Base-by-base conservation (phyloP, 2,113 vertebrate genomes). In the Odobenus rosmarus region DNA sequence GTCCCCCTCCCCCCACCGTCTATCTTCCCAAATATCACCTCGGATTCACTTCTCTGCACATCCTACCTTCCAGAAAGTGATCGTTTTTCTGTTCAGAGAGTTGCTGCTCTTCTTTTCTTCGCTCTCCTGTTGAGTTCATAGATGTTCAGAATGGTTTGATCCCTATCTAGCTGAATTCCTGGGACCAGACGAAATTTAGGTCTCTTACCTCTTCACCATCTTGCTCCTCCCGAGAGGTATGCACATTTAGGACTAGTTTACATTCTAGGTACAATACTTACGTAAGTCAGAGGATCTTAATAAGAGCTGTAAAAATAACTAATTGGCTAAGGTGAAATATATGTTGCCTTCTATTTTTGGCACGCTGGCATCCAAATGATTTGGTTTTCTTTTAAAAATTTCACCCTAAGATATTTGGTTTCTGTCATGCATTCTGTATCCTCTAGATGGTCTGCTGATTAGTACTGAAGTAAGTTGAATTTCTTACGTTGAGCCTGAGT, bases 201-300 rank as follows among this genome's bases (percentile, higher is more conserved):
- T 39, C 39, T 39, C 39, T 39, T 39, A 39, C 39, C 4, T 4
- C 39, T 39, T 4, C 39, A 39, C 39, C 39, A 39, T 39, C 39
- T 39, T 39, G 39, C 39, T 39, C 39, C 39, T 39, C 39, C 39
- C 39, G 39, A 39, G 39, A 39, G 39, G 39, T 39, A 39, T 4
- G 39, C 39, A 39, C 39, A 39, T 39, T 39, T 39, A 39, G 39
- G 39, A 36, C 42, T 72, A 36, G 33, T 57, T 83, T 51, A 77
- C 42, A 26, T 84, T 61, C 79, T 84, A 77, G 55, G 57, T 64
- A 62, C 13, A 23, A 86, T 72, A 33, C 15, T 89, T 79, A 11
- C 26, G 36, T 74, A 96, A 88, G 19, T 76, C 62, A 91, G 51
- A 88, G 81, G 26, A 96, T 42, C 67, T 89, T 93, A 83, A 46